phyloP scores from a whole-genome alignment of 2,888 invertebrate species.

The Microplitis manilae region DNA sequence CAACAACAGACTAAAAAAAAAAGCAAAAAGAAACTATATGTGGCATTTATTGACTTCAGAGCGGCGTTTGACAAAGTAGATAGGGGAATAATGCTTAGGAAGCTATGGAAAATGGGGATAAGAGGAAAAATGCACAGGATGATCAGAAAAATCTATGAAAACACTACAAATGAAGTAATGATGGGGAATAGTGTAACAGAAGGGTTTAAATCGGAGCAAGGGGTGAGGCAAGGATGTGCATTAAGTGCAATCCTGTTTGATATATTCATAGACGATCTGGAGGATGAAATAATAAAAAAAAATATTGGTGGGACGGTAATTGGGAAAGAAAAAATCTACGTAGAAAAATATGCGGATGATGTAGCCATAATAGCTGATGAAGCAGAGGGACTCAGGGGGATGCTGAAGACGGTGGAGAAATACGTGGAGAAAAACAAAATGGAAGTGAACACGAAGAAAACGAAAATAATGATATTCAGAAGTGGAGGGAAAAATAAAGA shows the following conservation, averaged over 20 bases:
- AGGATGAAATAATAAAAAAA: not conserved
- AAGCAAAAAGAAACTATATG: not conserved
- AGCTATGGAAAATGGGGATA: not conserved
- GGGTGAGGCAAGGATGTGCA: constrained; percentile 19
- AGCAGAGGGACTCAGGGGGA: not conserved
- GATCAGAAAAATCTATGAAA: constrained; percentile 3
- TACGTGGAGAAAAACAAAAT: not conserved
- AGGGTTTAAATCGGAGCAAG: not conserved
- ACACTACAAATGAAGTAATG: not conserved
- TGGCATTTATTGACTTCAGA: not conserved
- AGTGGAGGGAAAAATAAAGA: constrained; percentile 10
- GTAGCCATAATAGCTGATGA: constrained; percentile 21
- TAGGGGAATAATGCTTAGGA: not conserved
- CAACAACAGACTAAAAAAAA: not conserved
- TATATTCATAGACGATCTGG: constrained; percentile 10
- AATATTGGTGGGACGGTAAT: constrained; percentile 20
- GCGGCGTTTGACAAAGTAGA: not conserved
- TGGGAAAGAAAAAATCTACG: constrained; percentile 19
- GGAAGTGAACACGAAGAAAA: not conserved
- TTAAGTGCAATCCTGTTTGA: constrained; percentile 10
- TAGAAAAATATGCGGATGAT: constrained; percentile 28
- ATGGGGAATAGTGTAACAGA: not conserved
- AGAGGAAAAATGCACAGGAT: constrained; percentile 8
- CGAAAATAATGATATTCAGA: constrained; percentile 12
- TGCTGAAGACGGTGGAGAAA: constrained; percentile 7